A percentile compares a stretch with the other conserved stretches of the same genome.
Conservation (phyloP, 2,888 invertebrate species). For the Brenthis hecate region DNA sequence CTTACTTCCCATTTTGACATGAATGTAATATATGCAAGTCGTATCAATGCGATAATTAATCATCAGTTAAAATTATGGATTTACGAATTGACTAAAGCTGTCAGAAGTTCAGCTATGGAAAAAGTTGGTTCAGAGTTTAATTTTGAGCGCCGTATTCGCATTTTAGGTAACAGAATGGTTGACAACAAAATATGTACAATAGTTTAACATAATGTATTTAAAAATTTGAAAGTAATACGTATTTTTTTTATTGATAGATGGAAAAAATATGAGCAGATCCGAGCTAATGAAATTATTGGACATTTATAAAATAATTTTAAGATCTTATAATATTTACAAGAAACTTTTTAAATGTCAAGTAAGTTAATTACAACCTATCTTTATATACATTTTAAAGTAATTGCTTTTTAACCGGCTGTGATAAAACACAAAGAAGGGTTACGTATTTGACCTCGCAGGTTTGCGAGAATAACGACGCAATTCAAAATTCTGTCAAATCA, state of each 20-base stretch:
- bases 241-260: neutral
- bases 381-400: too few species aligned
- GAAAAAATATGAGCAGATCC: neutral
- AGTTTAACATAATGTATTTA: too few species aligned
- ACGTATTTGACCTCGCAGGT: too few species aligned
- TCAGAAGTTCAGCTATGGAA: neutral
- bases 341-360: neutral
- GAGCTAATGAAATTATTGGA: neutral
- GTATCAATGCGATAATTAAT: slow-evolving; percentile 5
- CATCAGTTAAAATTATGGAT: slow-evolving; percentile 18
- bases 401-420: too few species aligned
- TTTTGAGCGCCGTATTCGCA: too few species aligned
- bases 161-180: too few species aligned
- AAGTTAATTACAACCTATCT: neutral
- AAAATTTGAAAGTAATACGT: too few species aligned
- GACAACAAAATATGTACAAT: too few species aligned
- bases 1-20: neutral
- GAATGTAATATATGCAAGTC: neutral
- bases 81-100: neutral
- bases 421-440: too few species aligned
- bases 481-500: too few species aligned
- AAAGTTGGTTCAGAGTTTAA: too few species aligned
- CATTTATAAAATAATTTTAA: neutral
- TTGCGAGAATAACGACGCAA: too few species aligned
- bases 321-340: neutral